phyloP scores from a whole-genome alignment of 2,888 invertebrate species.

The Junonia oenone region DNA sequence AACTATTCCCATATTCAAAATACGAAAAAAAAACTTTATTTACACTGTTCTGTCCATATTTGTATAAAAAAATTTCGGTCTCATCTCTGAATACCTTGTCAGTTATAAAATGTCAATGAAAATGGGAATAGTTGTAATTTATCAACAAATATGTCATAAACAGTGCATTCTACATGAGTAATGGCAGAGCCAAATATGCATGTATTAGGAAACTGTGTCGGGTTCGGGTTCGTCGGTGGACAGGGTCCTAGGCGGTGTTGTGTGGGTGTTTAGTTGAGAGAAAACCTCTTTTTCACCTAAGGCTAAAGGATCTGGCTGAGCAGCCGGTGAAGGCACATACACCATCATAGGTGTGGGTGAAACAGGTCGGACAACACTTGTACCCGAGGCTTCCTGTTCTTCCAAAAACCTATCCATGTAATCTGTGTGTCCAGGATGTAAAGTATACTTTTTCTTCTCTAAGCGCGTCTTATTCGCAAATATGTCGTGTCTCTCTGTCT shows the following conservation, averaged over 20 bases:
- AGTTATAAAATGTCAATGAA: conserved; percentile 36
- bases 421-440: conserved; percentile 95
- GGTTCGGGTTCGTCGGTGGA: conserved; percentile 69
- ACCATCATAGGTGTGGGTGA: conserved; percentile 84
- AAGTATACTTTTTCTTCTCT: conserved; percentile 94
- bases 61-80: conserved; percentile 25
- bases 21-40: conserved; percentile 45
- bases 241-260: conserved; percentile 54
- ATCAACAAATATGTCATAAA: conserved; percentile 38
- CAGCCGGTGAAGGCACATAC: conserved; percentile 58
- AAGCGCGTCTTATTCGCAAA: conserved; percentile 92
- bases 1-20: conserved; percentile 47
- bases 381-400: conserved; percentile 88
- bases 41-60: conserved; percentile 58
- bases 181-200: conserved; percentile 48
- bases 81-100: not conserved
- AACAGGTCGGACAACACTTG: conserved; percentile 72
- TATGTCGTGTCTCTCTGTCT: conserved; percentile 97
- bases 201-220: conserved; percentile 67
- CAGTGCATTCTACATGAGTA: conserved; percentile 50
- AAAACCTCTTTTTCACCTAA: conserved; percentile 73
- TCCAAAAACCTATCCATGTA: conserved; percentile 96
- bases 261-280: conserved; percentile 63
- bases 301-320: conserved; percentile 68
- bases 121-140: conserved; percentile 40